These are phyloP conservation scores for Phoeniculus purpureus DNA, from an alignment of 2,797 vertebrate genomes.

Conservation along the genomic window DNA sequence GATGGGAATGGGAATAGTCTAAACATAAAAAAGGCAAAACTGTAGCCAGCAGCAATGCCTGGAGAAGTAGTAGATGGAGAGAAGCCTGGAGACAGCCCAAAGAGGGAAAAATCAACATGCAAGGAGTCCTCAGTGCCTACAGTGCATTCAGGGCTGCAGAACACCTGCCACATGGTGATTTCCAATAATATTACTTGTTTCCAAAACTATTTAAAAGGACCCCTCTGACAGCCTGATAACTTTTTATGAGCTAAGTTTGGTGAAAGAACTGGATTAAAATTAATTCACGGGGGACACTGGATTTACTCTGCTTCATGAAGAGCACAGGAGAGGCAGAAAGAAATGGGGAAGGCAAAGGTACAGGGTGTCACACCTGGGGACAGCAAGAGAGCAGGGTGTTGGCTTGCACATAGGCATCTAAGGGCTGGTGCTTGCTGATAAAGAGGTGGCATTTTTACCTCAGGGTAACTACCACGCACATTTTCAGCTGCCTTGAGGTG, in stretches of 20 bases:
- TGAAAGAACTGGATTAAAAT: not conserved
- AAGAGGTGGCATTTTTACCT: constrained; percentile 9
- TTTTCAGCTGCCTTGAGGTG: not conserved
- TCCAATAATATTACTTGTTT: not conserved
- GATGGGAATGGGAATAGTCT: not conserved
- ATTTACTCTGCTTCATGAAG: not conserved
- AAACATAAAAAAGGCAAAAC: not conserved
- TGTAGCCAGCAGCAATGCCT: not conserved
- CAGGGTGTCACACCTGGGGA: not conserved
- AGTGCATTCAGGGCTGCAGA: not conserved
- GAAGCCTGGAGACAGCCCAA: not conserved
- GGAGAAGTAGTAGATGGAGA: not conserved
- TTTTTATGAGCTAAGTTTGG: not conserved
- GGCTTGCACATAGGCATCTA: not conserved
- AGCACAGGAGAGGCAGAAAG: not conserved
- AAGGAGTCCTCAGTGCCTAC: not conserved
- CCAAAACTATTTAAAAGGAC: not conserved
- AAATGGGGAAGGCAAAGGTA: not conserved
- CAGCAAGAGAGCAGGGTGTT: not conserved
- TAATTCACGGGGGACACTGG: not conserved
- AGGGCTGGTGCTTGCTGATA: not conserved
- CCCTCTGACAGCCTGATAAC: not conserved
- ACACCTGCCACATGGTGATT: not conserved
- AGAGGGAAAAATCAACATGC: not conserved
- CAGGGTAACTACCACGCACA: not conserved